Evolutionary conservation across 2,888 invertebrate species (phyloP).

Genomic region (Macrophya annulata): DNA sequence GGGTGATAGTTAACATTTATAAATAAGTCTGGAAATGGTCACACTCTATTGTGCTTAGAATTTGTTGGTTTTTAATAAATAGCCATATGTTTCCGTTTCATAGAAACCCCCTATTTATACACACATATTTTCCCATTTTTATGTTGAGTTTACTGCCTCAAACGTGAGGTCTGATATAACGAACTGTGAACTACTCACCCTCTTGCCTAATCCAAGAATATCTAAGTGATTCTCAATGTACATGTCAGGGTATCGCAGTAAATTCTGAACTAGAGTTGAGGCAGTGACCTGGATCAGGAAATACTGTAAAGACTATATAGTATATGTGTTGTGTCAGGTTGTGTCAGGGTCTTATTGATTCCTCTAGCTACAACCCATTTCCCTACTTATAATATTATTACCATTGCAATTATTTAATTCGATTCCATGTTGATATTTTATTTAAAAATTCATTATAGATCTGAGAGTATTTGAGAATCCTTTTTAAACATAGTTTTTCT

Average conservation of each 20-base stretch:
- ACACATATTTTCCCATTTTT: neutral
- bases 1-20: neutral
- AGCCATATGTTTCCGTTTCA: neutral
- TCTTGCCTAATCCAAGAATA: slow-evolving; percentile 73
- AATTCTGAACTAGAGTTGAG: slow-evolving; percentile 60
- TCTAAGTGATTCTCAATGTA: slow-evolving; percentile 76
- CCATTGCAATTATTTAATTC: neutral
- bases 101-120: neutral
- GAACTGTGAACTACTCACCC: slow-evolving; percentile 68
- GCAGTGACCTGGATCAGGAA: slow-evolving; percentile 61
- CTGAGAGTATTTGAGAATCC: neutral
- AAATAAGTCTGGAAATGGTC: neutral
- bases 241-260: slow-evolving; percentile 66
- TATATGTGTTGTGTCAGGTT: slow-evolving; percentile 71
- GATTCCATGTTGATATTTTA: neutral
- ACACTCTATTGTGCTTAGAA: neutral
- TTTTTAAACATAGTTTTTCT: neutral
- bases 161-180: neutral
- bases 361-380: slow-evolving; percentile 28
- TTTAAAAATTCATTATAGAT: neutral
- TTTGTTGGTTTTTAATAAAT: neutral
- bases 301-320: slow-evolving; percentile 59
- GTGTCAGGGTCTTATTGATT: slow-evolving; percentile 76
- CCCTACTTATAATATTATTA: neutral
- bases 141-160: neutral